These are phyloP conservation scores for Mesembrinibis cayennensis DNA, from an alignment of 2,113 vertebrate genomes.

Conservation along the genomic window DNA sequence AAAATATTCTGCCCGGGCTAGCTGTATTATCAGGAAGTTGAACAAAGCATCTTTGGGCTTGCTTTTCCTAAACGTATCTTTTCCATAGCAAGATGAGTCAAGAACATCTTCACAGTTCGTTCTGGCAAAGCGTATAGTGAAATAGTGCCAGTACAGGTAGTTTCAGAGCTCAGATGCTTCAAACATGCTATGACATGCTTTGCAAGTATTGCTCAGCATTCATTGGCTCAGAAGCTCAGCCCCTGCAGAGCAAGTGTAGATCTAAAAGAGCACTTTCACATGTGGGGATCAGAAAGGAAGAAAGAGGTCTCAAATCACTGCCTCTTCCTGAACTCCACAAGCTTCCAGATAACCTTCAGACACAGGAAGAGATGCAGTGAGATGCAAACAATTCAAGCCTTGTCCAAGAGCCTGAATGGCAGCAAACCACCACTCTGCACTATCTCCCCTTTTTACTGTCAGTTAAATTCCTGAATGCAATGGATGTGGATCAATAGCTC, in stretches of 20 bases:
- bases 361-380: not conserved
- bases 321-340: not conserved
- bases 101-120: not conserved
- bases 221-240: not conserved
- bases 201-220: not conserved
- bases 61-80: not conserved
- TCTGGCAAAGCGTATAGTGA: not conserved
- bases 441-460: not conserved
- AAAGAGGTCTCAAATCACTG: not conserved
- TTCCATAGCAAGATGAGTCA: not conserved
- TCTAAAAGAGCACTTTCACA: not conserved
- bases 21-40: not conserved
- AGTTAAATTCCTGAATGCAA: not conserved
- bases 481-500: not conserved
- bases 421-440: not conserved
- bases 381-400: not conserved
- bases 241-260: not conserved
- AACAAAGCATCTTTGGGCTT: not conserved
- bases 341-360: not conserved
- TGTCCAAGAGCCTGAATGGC: not conserved
- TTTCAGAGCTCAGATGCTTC: not conserved
- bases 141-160: not conserved
- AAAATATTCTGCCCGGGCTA: not conserved
- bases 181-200: not conserved
- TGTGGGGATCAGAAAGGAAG: not conserved